Percentiles rank a stretch among this genome's conserved stretches.
Conservation (phyloP, 2,888 invertebrate species). For the Eupithecia insigniata region DNA sequence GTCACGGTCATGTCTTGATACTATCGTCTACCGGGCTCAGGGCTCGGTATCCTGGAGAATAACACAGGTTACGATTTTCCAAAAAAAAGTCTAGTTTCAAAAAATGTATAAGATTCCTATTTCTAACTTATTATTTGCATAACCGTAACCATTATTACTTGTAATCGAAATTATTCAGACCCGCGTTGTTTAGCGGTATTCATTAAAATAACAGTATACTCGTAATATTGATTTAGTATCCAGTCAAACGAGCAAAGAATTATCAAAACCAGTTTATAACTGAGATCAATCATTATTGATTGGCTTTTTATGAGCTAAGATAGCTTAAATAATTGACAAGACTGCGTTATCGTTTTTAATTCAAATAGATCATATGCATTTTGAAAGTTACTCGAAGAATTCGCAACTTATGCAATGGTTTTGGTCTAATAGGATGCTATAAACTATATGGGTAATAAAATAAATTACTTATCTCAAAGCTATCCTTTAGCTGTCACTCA, state of each 20-base stretch:
- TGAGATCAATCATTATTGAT: slow-evolving; percentile 17
- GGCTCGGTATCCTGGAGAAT: not conserved
- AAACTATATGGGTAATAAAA: slow-evolving; percentile 17
- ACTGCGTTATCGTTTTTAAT: slow-evolving; percentile 9
- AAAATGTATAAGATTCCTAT: not conserved
- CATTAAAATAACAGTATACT: slow-evolving; percentile 32
- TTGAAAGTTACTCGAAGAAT: slow-evolving; percentile 26
- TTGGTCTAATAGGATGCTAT: slow-evolving; percentile 3
- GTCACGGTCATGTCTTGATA: too few relatives aligned
- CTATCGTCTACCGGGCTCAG: too few relatives aligned
- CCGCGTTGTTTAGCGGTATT: slow-evolving; percentile 32
- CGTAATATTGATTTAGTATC: slow-evolving; percentile 42
- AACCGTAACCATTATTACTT: not conserved
- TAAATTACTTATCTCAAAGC: slow-evolving; percentile 13
- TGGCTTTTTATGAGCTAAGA: slow-evolving; percentile 28
- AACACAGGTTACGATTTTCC: not conserved
- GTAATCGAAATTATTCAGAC: not conserved
- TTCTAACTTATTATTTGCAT: not conserved
- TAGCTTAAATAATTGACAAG: slow-evolving; percentile 28
- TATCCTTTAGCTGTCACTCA: slow-evolving; percentile 4
- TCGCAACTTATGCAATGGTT: slow-evolving; percentile 24
- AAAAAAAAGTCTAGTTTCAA: not conserved
- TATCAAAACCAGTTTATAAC: slow-evolving; percentile 4
- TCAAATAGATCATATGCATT: slow-evolving; percentile 31
- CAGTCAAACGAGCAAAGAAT: slow-evolving; percentile 24